Percentiles rank a stretch among this genome's conserved stretches.
phyloP scores from a whole-genome alignment of 2,797 vertebrate genomes.

The Callimico goeldii region DNA sequence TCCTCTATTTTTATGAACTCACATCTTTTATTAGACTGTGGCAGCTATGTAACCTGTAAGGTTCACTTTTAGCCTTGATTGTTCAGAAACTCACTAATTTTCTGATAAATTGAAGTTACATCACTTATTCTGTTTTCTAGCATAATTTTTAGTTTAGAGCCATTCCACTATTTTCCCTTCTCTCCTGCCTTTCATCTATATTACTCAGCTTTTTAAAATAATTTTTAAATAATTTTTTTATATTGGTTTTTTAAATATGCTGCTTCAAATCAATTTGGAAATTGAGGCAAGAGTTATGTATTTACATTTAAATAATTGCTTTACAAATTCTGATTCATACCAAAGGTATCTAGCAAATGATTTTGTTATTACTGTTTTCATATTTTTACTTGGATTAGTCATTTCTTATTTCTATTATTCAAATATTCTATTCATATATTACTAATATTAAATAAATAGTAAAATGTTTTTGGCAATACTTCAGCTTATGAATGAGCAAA shows the following conservation, averaged over 20 bases:
- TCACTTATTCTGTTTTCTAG: neutral
- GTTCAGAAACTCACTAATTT: neutral
- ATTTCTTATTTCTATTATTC: neutral
- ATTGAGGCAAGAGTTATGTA: neutral
- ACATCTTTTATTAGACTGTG: neutral
- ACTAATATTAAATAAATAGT: neutral
- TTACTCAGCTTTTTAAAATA: neutral
- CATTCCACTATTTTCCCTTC: neutral
- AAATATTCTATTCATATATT: neutral
- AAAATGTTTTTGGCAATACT: neutral
- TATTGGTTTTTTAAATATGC: neutral
- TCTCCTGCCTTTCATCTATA: neutral
- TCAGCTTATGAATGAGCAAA: constrained; percentile 17
- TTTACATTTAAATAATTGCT: constrained; percentile 45
- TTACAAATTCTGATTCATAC: constrained; percentile 23
- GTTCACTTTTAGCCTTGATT: neutral
- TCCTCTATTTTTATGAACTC: constrained; percentile 9
- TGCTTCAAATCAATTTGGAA: constrained; percentile 34
- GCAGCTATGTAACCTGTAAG: neutral
- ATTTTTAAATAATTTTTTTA: constrained; percentile 10
- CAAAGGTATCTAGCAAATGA: constrained; percentile 31
- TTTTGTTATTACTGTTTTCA: neutral
- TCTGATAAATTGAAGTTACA: neutral
- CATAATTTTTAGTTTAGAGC: constrained; percentile 10
- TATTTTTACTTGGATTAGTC: neutral